Evolutionary conservation across 2,888 invertebrate species (phyloP), one percentile per base, ranked within the genome.

Genomic region (Megaustenia siamemsis): DNA sequence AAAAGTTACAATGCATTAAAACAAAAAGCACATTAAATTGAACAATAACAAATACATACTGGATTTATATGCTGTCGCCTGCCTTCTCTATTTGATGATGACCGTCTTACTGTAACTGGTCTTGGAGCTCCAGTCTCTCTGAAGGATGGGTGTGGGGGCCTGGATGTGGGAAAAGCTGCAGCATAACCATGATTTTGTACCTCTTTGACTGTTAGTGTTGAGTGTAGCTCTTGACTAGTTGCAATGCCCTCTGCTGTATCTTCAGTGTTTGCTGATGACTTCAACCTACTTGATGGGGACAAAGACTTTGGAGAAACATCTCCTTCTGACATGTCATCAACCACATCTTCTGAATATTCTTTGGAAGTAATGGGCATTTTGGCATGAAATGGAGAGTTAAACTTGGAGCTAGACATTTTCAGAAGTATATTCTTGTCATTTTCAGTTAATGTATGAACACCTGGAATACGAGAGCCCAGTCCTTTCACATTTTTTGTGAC

Each of bases 311-410:
- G 53, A 35, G 28, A 53, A 10, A 28, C 10, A 15, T 1, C 32
- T 12, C 12, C 32, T 1, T 66, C 78, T 32, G 60, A 28, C 18
- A 78, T 45, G 5, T 78, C 32, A 45, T 21, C 15, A 24, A n/a
- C 43, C n/a, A n/a, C 28, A 28, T 66, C 78, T 21, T 28, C 21
- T 40, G 66, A 18, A 43, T 5, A 18, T 5, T 2, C 18, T 28
- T 78, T 53, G 18, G 78, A 43, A 45, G 24, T 32, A 18, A n/a
- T 24, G 3, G 40, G 40, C 24, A 35, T 35, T 32, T 89, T 88
- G 18, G 92, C 90, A 89, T 91, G 90, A 82, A 91, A 92, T 35
- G 91, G 91, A 12, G 92, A 92, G 15, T 86, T 88, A 63, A 88
- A 86, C 43, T 87, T 87, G 15, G 88, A 83, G 32, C 89, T 85